phyloP scores from a whole-genome alignment of 1,140 invertebrate genomes.

The Anoplolepis gracilipes region DNA sequence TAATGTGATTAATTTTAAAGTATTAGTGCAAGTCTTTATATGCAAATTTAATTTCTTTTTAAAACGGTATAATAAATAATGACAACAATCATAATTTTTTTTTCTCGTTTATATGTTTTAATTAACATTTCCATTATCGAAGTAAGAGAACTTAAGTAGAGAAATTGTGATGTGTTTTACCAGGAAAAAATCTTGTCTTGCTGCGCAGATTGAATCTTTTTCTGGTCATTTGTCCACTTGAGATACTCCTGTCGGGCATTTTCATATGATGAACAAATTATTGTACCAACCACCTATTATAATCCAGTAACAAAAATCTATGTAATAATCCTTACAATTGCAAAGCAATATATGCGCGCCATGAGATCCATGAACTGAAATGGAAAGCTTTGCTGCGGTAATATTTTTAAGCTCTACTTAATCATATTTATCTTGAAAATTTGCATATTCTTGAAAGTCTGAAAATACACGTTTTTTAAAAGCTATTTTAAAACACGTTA shows the following conservation, averaged over 20 bases:
- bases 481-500: too few relatives aligned
- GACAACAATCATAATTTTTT: not conserved
- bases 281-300: constrained; percentile 71
- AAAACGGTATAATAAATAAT: not conserved
- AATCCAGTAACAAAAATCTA: constrained; percentile 65
- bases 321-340: not conserved
- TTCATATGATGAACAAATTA: constrained; percentile 45
- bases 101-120: not conserved
- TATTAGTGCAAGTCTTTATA: not conserved
- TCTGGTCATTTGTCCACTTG: not conserved
- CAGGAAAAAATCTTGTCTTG: not conserved
- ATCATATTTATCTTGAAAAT: not conserved
- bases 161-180: not conserved
- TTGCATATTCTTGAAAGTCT: constrained; percentile 2
- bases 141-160: not conserved
- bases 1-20: too few relatives aligned
- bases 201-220: not conserved
- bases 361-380: constrained; percentile 54
- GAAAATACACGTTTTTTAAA: not conserved
- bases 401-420: not conserved
- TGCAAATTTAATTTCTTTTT: not conserved
- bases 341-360: constrained; percentile 65
- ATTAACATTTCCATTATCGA: not conserved
- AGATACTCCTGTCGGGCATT: constrained; percentile 58
- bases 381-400: not conserved